Base-by-base conservation (phyloP, 2,113 vertebrate genomes). In the Halcyon malimbica region DNA sequence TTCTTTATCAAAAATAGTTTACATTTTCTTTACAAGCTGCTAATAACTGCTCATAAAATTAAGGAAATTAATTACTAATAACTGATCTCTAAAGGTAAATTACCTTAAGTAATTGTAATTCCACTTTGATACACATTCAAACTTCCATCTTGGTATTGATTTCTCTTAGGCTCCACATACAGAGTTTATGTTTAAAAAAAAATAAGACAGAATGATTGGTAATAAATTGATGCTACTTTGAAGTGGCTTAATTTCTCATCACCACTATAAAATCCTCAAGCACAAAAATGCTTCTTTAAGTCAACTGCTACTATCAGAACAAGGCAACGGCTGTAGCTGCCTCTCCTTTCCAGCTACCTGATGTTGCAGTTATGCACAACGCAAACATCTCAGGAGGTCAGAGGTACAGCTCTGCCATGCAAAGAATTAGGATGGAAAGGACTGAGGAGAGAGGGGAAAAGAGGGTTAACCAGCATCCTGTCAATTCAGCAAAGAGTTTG, bases 41-140 rank as follows among this genome's bases (percentile, higher is more conserved):
- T 88, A 88, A 42, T 54, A 81, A 48, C 33, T 14, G 75, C 68
- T 65, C 44, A 46, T 51, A 75, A 82, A 94, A 96, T 83, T 70
- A 54, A 82, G 77, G 37, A 69, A 51, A 88, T 73, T 31, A 29
- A 78, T 93, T 86, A 78, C 53, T 81, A 89, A 42, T 39, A 75
- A 65, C 28, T 48, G 65, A 78, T 67, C 23, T 29, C 51, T 56
- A 88, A 79, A 88, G 42, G 41, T 83, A 86, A 87, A 92, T 74
- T 80, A 73, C 20, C 16, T 48, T 31, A 83, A 88, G n/a, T 74
- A 77, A 77, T 46, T 76, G 29, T 42, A 81, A 93, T 77, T 92
- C 54, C 21, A 62, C 29, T 94, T 69, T 73, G 31, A 79, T 69
- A 50, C 21, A 73, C 57, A 73, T 60, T 73, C 85, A 79, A 90